These are phyloP conservation scores for Hololepta plana DNA, from an alignment of 2,888 invertebrate genomes.

Conservation along the genomic window DNA sequence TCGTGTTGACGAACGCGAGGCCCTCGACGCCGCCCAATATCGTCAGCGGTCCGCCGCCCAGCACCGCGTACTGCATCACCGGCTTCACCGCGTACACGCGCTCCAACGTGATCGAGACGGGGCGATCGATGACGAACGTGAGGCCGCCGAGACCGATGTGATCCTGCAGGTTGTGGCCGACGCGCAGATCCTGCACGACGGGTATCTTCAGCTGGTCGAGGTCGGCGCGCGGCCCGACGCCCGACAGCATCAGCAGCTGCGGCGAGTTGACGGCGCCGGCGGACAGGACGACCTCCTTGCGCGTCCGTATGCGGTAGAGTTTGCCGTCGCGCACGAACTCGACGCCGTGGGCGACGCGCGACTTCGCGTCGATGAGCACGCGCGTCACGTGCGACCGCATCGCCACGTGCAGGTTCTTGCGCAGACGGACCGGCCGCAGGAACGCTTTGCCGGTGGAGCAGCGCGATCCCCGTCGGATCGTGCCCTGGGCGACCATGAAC, in stretches of 20 bases:
- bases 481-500: slow-evolving; percentile 75
- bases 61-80: slow-evolving; percentile 65
- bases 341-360: slow-evolving; percentile 64
- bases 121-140: slow-evolving; percentile 62
- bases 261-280: slow-evolving; percentile 88
- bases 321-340: slow-evolving; percentile 61
- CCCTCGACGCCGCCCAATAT: slow-evolving; percentile 75
- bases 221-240: slow-evolving; percentile 61
- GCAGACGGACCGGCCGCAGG: slow-evolving; percentile 55
- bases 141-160: slow-evolving; percentile 76
- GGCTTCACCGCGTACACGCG: slow-evolving; percentile 63
- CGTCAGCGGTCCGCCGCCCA: slow-evolving; percentile 69
- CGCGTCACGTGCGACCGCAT: slow-evolving; percentile 66
- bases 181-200: slow-evolving; percentile 59
- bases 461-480: slow-evolving; percentile 57
- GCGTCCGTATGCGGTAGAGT: slow-evolving; percentile 53
- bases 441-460: slow-evolving; percentile 84
- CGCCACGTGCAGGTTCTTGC: slow-evolving; percentile 70
- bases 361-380: slow-evolving; percentile 51
- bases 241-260: slow-evolving; percentile 84
- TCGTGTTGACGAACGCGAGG: slow-evolving; percentile 76
- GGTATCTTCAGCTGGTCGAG: slow-evolving; percentile 58
- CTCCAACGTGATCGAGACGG: slow-evolving; percentile 61
- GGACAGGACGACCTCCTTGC: slow-evolving; percentile 42
- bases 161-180: slow-evolving; percentile 78